Evolutionary conservation across 2,113 vertebrate species (phyloP).

Genomic region (Morone chrysops): DNA sequence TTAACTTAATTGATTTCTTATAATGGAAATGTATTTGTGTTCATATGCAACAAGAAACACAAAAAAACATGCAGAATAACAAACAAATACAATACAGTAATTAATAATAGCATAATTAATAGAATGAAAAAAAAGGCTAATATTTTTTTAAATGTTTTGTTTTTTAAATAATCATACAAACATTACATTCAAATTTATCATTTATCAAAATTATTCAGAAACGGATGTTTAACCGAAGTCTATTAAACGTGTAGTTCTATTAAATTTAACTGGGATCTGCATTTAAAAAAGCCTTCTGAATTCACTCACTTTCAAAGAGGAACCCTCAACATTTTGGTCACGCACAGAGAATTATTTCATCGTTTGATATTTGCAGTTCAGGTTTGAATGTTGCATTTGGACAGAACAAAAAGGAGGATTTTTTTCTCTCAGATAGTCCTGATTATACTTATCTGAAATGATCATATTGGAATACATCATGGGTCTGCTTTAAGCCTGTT

Average conservation of each 20-base stretch:
- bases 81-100: background rate
- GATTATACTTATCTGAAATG: background rate
- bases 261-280: constrained; percentile 15
- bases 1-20: background rate
- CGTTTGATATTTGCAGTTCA: background rate
- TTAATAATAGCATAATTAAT: background rate
- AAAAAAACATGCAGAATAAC: background rate
- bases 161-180: background rate
- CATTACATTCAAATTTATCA: too few species aligned
- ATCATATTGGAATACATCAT: background rate
- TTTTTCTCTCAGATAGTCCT: background rate
- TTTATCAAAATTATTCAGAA: background rate
- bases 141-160: background rate
- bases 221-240: background rate
- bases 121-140: background rate
- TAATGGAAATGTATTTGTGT: background rate
- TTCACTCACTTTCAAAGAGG: constrained; percentile 15
- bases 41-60: background rate
- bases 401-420: background rate
- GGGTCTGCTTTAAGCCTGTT: background rate
- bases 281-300: constrained; percentile 9
- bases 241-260: constrained; percentile 25
- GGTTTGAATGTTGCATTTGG: background rate
- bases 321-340: constrained; percentile 1
- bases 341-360: background rate